Base-by-base conservation (phyloP, 2,888 invertebrate genomes). In the Morpho achilles region DNA sequence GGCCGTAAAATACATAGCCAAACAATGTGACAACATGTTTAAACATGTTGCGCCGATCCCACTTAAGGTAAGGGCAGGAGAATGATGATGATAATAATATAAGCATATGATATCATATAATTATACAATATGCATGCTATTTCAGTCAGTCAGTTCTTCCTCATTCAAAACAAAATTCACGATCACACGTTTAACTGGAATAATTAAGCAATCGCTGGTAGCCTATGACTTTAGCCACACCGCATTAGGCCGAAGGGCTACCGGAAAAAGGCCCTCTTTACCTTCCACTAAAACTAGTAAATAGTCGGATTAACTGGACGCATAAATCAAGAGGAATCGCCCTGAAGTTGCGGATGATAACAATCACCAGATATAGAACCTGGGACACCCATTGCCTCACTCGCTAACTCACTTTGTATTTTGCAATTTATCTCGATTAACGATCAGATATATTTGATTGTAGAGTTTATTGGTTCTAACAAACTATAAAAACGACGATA, bases 211-310 rank as follows among this genome's bases (percentile, higher is more conserved):
- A 56, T 45, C 69, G 69, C 69, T 65, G 0, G 1, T 47, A 47
- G 59, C 67, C 63, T 57, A 9, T 63, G 6, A 7, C 67, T 74
- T 73, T 53, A 3, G 32, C 62, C 48, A 22, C 8, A 32, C 22
- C 56, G 59, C 64, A 67, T 63, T 59, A 73, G 74, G 72, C 75
- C 73, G 69, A 74, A 76, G 77, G 80, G 79, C 80, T 74, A 70
- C 69, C 74, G 77, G 84, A 84, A 86, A 84, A 84, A 82, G 81
- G 82, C 75, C 81, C 80, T 80, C 79, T 77, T 85, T 86, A 87
- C 87, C 87, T 87, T 86, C 81, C 74, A 79, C 76, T 85, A 83
- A 85, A 87, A 87, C 85, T 86, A 87, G 87, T 87, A 87, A 87
- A 87, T 87, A 87, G 87, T 83, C 70, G 85, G 87, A 87, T 87